Conservation (phyloP, 35 echinoderm and acorn worm species). For the Diadema setosum region DNA sequence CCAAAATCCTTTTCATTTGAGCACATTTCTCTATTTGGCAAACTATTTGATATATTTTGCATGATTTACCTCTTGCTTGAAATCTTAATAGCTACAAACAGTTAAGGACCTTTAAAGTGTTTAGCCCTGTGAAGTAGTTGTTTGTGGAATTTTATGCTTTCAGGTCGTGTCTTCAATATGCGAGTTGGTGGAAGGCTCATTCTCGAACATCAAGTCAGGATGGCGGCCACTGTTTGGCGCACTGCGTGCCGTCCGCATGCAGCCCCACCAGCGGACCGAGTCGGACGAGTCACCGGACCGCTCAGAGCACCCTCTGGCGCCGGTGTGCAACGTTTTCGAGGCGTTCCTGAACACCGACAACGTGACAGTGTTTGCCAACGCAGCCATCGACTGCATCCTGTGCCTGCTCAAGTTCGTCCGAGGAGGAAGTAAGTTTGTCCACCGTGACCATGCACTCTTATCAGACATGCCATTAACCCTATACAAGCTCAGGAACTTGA, state of each 20-base stretch:
- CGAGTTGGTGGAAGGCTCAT: conserved; percentile 84
- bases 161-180: conserved; percentile 97
- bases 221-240: conserved; percentile 98
- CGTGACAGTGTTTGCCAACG: conserved; percentile 96
- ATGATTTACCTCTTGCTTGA: no score
- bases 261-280: not conserved
- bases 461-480: no score
- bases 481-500: no score
- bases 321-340: conserved; percentile 95
- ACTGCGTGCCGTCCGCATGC: conserved; percentile 78
- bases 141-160: conserved; percentile 82
- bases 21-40: no score
- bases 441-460: no score
- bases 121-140: conserved; percentile 92
- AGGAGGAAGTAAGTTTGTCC: conserved; percentile 69
- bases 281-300: conserved; percentile 25
- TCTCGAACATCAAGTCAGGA: conserved; percentile 89
- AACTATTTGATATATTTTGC: no score
- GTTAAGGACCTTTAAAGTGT: conserved; percentile 89
- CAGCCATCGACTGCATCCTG: conserved; percentile 97
- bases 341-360: conserved; percentile 98
- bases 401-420: conserved; percentile 95
- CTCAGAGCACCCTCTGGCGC: conserved; percentile 80
- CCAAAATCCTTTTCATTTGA: no score
- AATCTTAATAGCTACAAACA: no score